These are phyloP conservation scores for Eumerus sabulonum DNA, from an alignment of 2,888 invertebrate species.

Conservation along the genomic window DNA sequence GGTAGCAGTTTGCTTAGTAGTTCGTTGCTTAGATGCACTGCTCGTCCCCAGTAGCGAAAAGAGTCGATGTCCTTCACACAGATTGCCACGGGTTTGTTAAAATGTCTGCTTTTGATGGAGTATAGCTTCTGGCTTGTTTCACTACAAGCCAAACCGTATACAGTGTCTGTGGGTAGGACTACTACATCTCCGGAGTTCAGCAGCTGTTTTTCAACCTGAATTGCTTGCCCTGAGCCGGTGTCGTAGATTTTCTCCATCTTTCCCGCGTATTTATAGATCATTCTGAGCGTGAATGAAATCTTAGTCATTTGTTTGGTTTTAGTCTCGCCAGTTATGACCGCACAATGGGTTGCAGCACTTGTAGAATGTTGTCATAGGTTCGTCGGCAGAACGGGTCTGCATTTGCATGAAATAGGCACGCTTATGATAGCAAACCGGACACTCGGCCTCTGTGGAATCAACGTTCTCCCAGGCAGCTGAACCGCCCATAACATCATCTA, in stretches of 20 bases:
- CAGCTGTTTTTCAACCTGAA: conserved; percentile 74
- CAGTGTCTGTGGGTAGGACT: conserved; percentile 97
- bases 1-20: conserved; percentile 89
- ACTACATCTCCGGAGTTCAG: conserved; percentile 83
- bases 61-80: conserved; percentile 89
- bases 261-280: conserved; percentile 16
- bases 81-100: conserved; percentile 94
- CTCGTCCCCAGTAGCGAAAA: conserved; percentile 87
- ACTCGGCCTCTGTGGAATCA: conserved; percentile 95
- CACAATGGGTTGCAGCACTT: conserved; percentile 95
- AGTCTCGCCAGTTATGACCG: conserved; percentile 96
- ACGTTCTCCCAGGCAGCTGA: conserved; percentile 99
- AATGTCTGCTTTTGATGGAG: conserved; percentile 90
- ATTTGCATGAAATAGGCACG: conserved; percentile 98
- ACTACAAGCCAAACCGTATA: conserved; percentile 95
- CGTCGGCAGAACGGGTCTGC: conserved; percentile 98
- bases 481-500: conserved; percentile 97
- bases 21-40: conserved; percentile 84
- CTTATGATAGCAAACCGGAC: conserved; percentile 93
- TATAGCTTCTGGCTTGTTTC: conserved; percentile 91
- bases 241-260: conserved; percentile 39
- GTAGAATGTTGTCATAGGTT: conserved; percentile 99
- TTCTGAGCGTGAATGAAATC: conserved; percentile 10
- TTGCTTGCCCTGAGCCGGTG: conserved; percentile 61
- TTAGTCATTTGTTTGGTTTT: conserved; percentile 73